Evolutionary conservation across 2,113 vertebrate species (phyloP).

Genomic region (Xiphorhynchus elegans): DNA sequence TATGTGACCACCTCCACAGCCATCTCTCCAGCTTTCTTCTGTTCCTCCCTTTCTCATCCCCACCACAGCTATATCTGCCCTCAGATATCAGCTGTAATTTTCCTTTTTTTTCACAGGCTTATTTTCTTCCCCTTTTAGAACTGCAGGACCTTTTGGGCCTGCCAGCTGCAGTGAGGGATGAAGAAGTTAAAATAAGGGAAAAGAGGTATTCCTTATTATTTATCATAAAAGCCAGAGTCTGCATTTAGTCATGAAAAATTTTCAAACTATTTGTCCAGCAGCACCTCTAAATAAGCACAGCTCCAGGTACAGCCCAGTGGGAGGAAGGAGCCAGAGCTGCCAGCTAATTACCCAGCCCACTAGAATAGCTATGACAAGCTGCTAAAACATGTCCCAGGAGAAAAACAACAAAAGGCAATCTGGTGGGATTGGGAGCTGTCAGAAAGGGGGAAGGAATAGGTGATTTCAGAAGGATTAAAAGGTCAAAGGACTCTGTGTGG

Average conservation of each 20-base stretch:
- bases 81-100: neutral
- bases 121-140: neutral
- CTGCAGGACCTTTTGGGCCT: neutral
- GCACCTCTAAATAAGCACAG: neutral
- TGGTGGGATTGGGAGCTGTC: neutral
- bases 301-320: neutral
- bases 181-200: neutral
- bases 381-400: constrained; percentile 10
- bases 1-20: neutral
- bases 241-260: neutral
- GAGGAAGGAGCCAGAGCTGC: neutral
- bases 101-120: neutral
- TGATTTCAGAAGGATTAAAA: constrained; percentile 76
- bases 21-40: neutral
- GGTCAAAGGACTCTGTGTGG: constrained; percentile 65
- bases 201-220: neutral
- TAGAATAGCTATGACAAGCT: constrained; percentile 32
- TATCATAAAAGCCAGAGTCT: neutral
- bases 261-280: neutral
- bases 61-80: neutral
- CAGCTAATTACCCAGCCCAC: neutral
- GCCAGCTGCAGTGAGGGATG: neutral
- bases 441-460: neutral
- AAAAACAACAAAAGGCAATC: constrained; percentile 17
- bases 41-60: neutral